phyloP scores from a whole-genome alignment of 2,888 invertebrate species.

The Conus canariensis region DNA sequence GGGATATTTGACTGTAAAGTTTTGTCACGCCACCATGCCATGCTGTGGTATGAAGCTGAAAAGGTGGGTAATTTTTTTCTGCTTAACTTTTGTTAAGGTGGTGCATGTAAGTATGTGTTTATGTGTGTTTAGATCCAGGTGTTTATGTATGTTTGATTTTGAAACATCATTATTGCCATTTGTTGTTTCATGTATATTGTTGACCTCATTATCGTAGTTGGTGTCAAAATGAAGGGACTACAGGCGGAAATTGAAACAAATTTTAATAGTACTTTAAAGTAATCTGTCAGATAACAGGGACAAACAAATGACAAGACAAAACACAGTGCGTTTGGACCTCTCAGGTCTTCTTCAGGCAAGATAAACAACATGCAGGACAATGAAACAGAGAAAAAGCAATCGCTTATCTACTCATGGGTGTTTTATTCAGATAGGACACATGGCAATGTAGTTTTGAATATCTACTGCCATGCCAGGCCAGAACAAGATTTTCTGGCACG shows the following conservation, averaged over 20 bases:
- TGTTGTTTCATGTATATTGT: too few species aligned
- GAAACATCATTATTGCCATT: background rate
- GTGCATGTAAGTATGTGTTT: constrained; percentile 13
- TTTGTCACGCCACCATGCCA: constrained; percentile 97
- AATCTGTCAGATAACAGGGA: too few species aligned
- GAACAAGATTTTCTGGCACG: background rate
- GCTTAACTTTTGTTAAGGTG: background rate
- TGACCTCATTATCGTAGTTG: too few species aligned
- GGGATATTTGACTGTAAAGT: constrained; percentile 99
- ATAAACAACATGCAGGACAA: too few species aligned
- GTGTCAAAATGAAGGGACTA: too few species aligned
- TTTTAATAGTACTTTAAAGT: too few species aligned
- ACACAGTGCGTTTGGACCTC: too few species aligned
- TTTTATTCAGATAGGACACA: background rate
- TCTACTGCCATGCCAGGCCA: constrained; percentile 23
- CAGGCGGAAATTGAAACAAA: too few species aligned
- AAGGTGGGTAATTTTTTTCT: constrained; percentile 83
- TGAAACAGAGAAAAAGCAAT: too few species aligned
- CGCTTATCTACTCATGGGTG: too few species aligned
- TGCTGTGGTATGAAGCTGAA: constrained; percentile 96
- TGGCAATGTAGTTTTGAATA: background rate
- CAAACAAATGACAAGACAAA: too few species aligned
- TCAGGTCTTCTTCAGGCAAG: too few species aligned
- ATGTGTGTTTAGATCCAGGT: background rate
- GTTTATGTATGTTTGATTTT: background rate